Evolutionary conservation across 2,888 invertebrate genomes (phyloP).

Genomic region (Patella pellucida): DNA sequence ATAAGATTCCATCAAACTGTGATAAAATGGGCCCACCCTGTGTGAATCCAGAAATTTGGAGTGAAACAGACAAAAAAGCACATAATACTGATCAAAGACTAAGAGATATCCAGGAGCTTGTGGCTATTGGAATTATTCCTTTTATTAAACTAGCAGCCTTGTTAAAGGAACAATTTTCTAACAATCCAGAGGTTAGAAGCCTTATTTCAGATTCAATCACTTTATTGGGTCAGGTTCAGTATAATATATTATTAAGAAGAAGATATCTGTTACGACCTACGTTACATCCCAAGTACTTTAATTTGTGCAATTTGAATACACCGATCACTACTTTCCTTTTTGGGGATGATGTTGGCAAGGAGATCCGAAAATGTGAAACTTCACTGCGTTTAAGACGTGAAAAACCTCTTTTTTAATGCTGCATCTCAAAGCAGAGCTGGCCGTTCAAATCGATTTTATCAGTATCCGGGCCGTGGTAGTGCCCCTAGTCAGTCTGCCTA

Average conservation of each 20-base stretch:
- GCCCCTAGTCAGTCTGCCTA: no score
- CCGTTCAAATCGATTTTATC: no score
- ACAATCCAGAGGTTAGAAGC: conserved; percentile 20
- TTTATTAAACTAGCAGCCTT: conserved; percentile 17
- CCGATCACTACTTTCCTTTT: no score
- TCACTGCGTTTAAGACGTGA: no score
- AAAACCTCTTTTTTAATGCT: no score
- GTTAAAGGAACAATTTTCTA: conserved; percentile 5
- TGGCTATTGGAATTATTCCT: conserved; percentile 20
- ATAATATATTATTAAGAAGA: conserved; percentile 21
- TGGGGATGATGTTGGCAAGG: no score
- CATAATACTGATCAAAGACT: conserved; percentile 16
- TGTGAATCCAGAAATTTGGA: conserved; percentile 28
- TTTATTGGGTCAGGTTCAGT: conserved; percentile 29
- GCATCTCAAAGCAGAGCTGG: no score
- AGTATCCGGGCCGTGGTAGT: no score
- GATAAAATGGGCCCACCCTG: conserved; percentile 14
- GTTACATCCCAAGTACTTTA: no score
- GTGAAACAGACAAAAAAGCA: conserved; percentile 12
- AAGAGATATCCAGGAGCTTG: conserved; percentile 21
- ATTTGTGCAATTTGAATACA: no score
- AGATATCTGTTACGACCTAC: no score
- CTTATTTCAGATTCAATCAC: conserved; percentile 18
- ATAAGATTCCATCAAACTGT: conserved; percentile 21
- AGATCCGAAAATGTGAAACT: no score